Conservation (phyloP, 2,113 vertebrate genomes). For the Campylomormyrus numenius region DNA sequence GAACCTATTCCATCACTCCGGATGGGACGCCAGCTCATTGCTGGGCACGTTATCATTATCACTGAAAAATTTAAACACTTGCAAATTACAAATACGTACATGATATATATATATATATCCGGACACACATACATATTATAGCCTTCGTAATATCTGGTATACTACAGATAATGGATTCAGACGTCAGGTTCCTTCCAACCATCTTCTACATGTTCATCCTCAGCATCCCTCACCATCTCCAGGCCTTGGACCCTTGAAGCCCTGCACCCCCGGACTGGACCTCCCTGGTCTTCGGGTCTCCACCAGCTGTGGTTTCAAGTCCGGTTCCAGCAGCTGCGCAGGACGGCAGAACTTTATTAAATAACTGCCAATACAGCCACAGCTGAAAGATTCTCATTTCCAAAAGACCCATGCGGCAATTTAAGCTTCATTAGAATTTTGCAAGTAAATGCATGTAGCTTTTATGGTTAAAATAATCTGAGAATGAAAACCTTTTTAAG, state of each 20-base stretch:
- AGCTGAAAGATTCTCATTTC: background rate
- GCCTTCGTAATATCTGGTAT: background rate
- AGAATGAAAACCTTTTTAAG: too few species aligned
- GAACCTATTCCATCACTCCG: background rate
- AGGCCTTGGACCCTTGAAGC: background rate
- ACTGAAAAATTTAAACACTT: background rate
- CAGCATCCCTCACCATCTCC: background rate
- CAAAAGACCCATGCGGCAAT: background rate
- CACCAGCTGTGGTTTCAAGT: background rate
- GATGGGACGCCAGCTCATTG: background rate
- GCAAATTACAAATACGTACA: background rate
- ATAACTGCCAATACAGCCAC: background rate
- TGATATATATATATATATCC: background rate
- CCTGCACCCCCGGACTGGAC: background rate
- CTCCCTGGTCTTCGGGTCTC: background rate
- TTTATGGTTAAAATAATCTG: background rate
- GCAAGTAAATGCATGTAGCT: background rate
- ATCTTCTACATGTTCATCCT: background rate
- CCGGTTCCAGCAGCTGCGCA: slow-evolving; percentile 1
- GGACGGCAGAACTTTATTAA: background rate
- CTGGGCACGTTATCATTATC: background rate
- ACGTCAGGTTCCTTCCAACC: background rate
- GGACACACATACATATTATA: background rate
- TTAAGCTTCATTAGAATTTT: background rate
- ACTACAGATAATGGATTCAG: background rate